A percentile compares a stretch with the other conserved stretches of the same genome.
These are phyloP conservation scores for Labeo catla DNA, from an alignment of 2,113 vertebrate genomes.

Conservation along the genomic window DNA sequence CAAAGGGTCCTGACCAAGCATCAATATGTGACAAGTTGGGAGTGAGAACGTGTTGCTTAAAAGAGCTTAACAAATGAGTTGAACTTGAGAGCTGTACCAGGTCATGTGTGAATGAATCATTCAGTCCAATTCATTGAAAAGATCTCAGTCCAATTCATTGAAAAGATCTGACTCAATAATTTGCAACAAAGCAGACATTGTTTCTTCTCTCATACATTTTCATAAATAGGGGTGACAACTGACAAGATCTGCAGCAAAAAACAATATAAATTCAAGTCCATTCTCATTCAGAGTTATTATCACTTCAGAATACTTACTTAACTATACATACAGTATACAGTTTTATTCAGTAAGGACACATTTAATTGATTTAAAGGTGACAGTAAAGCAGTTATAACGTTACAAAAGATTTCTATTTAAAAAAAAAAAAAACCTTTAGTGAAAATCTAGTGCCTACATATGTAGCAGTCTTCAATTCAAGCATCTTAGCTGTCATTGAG, in stretches of 20 bases:
- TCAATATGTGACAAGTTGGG: no score
- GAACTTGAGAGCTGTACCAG: not conserved
- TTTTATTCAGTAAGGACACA: no score
- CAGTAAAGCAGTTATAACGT: no score
- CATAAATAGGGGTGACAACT: not conserved
- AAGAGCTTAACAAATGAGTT: not conserved
- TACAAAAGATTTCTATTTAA: no score
- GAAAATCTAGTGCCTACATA: not conserved
- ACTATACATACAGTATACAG: no score
- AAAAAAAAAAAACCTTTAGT: no score
- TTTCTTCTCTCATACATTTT: not conserved
- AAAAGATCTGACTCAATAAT: not conserved
- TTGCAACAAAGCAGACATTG: not conserved
- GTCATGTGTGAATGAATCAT: not conserved
- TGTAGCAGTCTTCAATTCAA: not conserved
- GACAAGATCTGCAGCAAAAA: not conserved
- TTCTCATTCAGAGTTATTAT: not conserved
- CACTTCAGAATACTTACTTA: no score
- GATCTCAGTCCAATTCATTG: not conserved
- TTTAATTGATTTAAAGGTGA: no score
- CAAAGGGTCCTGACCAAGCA: no score
- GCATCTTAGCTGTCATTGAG: not conserved
- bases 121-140: not conserved
- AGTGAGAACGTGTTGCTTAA: no score
- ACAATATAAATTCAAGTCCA: not conserved